Base-by-base conservation (phyloP, 2,113 vertebrate species). In the Sigmodon hispidus region DNA sequence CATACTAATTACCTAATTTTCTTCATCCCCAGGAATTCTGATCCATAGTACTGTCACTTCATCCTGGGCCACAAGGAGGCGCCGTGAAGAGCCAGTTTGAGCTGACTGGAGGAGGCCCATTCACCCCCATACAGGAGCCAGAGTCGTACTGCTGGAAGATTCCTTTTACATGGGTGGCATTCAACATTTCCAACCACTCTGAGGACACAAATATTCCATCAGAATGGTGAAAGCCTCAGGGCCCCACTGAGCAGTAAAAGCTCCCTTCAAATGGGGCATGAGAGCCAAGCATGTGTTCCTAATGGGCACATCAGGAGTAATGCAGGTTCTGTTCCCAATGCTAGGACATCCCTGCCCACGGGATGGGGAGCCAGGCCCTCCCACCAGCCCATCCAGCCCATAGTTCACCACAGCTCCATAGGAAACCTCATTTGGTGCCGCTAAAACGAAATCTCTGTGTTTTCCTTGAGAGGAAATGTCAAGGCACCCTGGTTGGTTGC, bases 31-130 rank as follows among this genome's bases (percentile, higher is more conserved):
- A n/a, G 45, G 21, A 17, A 16, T 43, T 45, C 21, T 36, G 69
- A 79, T 11, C 45, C 8, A 21, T 1, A 1, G 26, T 3, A 43
- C 24, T 6, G 29, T 73, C 36, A 6, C 24, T 34, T 84, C 61
- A 10, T 2, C 3, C 16, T 0, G 0, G 5, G 72, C 83, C 85
- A 72, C 77, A 9, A 5, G 63, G 43, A 11, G 17, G 1, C 55
- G 0, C 76, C 40, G 83, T 67, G 19, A 69, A 52, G 10, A 34
- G 15, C 55, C 0, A 13, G 12, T 1, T 34, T 31, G 1, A 2
- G 0, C 2, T 19, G 3, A 0, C 0, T 1, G 59, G 17, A 36
- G 43, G 59, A 63, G 15, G 57, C 8, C 40, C 4, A 11, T 26
- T 63, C 40, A 45, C 31, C 12, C 26, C 43, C 11, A 6, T 3